Base-by-base conservation (phyloP, 2,113 vertebrate genomes). In the Mixornis gularis region DNA sequence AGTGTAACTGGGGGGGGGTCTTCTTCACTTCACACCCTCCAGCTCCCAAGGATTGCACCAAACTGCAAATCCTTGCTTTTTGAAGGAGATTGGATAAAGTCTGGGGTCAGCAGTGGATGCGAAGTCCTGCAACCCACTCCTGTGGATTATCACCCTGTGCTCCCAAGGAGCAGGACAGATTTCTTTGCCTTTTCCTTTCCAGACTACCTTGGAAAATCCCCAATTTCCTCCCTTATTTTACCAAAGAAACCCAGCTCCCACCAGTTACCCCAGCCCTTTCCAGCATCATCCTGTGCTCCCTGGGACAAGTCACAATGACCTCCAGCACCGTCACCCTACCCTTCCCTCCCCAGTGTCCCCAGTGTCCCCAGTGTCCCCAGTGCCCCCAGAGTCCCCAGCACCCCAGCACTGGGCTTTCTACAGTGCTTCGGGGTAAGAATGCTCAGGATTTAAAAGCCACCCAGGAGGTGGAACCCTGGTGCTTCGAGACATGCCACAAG, bases 291-390 rank as follows among this genome's bases (percentile, higher is more conserved):
- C n/a, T 1, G 0, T 17, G 3, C 16, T 77, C 30, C 38, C n/a
- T 2, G 1, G 48, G 46, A 5, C 6, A 17, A 69, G 25, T 12
- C 40, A 46, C n/a, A 0, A 0, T 30, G 40, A 73, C 13, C 13
- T 32, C 36, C 40, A 71, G 30, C 48, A 32, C 38, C 53, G 18
- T 2, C 48, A 46, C 18, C 65, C 30, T 17, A 10, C 15, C 20
- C 30, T 32, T 49, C 21, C 62, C 24, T 53, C n/a, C 36, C 36
- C 36, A 36, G 36, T 36, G 36, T 36, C 36, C 36, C 36, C 36
- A 36, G 36, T 36, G 36, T 36, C 36, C 17, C 29, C 34, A 68
- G 9, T 18, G n/a, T 13, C n/a, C 34, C 55, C 0, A 0, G 21
- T 5, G n/a, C 21, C 24, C 34, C 41, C 56, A 4, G 7, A 2